Conservation (phyloP, 2,797 vertebrate genomes). For the Rhinoraja longicauda region DNA sequence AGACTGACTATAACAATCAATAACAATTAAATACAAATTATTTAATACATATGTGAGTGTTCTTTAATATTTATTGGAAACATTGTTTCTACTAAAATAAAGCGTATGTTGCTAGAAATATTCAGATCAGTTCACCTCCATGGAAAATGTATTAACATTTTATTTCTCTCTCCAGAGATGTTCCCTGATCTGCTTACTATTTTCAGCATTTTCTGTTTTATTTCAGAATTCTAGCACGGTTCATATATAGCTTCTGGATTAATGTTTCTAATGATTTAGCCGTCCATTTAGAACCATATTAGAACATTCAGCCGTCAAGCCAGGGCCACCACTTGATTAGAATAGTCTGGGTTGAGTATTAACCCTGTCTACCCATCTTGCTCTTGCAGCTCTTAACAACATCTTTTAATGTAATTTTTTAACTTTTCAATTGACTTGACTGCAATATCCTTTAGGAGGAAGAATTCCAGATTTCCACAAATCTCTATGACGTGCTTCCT, state of each 20-base stretch:
- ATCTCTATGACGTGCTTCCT: not conserved
- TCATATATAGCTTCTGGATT: too few relatives aligned
- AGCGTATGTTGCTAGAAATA: too few relatives aligned
- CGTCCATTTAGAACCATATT: not conserved
- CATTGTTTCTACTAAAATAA: not conserved
- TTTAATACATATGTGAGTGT: not conserved
- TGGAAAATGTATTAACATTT: too few relatives aligned
- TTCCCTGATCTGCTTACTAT: too few relatives aligned
- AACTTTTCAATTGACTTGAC: not conserved
- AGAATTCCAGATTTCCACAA: not conserved
- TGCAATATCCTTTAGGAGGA: not conserved
- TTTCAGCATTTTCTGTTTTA: too few relatives aligned
- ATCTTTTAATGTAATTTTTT: not conserved
- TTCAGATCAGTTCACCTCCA: too few relatives aligned
- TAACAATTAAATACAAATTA: not conserved
- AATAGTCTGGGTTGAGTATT: not conserved
- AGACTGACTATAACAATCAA: too few relatives aligned
- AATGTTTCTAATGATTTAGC: not conserved
- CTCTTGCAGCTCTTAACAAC: not conserved
- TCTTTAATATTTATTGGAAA: not conserved
- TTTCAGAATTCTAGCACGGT: too few relatives aligned
- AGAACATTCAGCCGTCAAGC: not conserved
- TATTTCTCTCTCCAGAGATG: too few relatives aligned
- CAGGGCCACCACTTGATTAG: not conserved
- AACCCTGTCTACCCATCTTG: not conserved